phyloP scores from a whole-genome alignment of 2,888 invertebrate species.

The Aelia acuminata region DNA sequence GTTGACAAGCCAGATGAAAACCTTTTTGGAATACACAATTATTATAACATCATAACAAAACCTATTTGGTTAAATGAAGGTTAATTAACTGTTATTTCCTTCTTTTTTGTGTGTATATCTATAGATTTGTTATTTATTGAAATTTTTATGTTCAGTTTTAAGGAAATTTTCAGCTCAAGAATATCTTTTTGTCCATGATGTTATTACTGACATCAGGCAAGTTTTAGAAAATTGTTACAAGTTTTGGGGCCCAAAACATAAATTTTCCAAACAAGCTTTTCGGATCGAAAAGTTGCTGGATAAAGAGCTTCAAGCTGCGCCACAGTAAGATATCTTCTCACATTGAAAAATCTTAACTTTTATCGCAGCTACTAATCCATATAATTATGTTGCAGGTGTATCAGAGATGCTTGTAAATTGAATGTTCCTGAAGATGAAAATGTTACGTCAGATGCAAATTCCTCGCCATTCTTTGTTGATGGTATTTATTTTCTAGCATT shows the following conservation, averaged over 20 bases:
- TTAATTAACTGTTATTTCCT: constrained; percentile 64
- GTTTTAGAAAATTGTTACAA: constrained; percentile 72
- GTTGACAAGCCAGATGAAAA: constrained; percentile 70
- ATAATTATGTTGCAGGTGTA: constrained; percentile 19
- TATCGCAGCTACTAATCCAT: background rate
- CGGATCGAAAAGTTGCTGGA: constrained; percentile 71
- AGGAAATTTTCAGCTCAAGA: constrained; percentile 66
- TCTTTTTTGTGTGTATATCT: background rate
- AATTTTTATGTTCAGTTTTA: constrained; percentile 64
- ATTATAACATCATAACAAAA: constrained; percentile 70
- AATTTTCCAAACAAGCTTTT: constrained; percentile 70
- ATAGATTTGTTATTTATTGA: background rate
- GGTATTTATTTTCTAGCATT: constrained; percentile 28
- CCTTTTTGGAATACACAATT: constrained; percentile 69
- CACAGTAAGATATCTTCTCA: constrained; percentile 68
- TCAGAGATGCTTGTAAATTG: constrained; percentile 43
- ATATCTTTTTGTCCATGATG: constrained; percentile 70
- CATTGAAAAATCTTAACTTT: background rate
- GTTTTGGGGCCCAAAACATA: constrained; percentile 71
- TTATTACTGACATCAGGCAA: constrained; percentile 70
- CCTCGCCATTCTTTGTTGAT: constrained; percentile 54
- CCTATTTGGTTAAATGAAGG: constrained; percentile 72
- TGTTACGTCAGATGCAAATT: background rate
- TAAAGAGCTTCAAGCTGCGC: constrained; percentile 70
- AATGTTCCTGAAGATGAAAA: constrained; percentile 49